Evolutionary conservation across 2,113 vertebrate species (phyloP).

Genomic region (Pagrus major): DNA sequence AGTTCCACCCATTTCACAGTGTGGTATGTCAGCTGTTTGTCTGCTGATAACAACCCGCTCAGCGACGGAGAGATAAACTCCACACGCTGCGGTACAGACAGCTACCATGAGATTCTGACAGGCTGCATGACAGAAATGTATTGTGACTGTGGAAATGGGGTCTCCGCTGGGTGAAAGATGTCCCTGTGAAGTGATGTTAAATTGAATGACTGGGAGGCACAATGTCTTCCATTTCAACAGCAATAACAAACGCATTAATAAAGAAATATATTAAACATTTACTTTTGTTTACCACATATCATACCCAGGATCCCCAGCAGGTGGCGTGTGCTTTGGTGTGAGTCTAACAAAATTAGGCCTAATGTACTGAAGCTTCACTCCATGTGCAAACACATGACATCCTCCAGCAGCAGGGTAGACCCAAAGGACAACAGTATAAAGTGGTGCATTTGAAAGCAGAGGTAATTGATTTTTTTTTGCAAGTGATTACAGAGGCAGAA

Average conservation of each 20-base stretch:
- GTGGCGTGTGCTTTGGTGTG: slow-evolving; percentile 53
- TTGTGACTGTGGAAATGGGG: slow-evolving; percentile 14
- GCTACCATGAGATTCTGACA: slow-evolving; percentile 21
- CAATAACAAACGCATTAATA: not conserved
- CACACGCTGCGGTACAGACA: slow-evolving; percentile 27
- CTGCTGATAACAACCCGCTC: slow-evolving; percentile 57
- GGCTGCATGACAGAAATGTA: slow-evolving; percentile 12
- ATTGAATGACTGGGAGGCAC: not conserved
- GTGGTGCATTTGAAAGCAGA: slow-evolving; percentile 62
- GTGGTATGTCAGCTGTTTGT: slow-evolving; percentile 53
- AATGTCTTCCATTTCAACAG: not conserved
- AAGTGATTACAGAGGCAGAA: slow-evolving; percentile 74
- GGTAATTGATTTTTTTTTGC: slow-evolving; percentile 66
- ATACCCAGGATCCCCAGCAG: slow-evolving; percentile 63
- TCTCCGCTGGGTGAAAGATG: not conserved
- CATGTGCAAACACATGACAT: slow-evolving; percentile 55
- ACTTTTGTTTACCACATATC: slow-evolving; percentile 10
- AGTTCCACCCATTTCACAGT: slow-evolving; percentile 47
- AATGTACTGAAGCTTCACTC: slow-evolving; percentile 20
- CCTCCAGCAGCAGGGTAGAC: slow-evolving; percentile 44
- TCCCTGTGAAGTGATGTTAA: not conserved
- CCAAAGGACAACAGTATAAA: slow-evolving; percentile 57
- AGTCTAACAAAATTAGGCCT: slow-evolving; percentile 23
- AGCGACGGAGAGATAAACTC: slow-evolving; percentile 50
- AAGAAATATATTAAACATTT: not conserved